Conservation (phyloP, 2,113 vertebrate genomes). For the Monopterus albus region DNA sequence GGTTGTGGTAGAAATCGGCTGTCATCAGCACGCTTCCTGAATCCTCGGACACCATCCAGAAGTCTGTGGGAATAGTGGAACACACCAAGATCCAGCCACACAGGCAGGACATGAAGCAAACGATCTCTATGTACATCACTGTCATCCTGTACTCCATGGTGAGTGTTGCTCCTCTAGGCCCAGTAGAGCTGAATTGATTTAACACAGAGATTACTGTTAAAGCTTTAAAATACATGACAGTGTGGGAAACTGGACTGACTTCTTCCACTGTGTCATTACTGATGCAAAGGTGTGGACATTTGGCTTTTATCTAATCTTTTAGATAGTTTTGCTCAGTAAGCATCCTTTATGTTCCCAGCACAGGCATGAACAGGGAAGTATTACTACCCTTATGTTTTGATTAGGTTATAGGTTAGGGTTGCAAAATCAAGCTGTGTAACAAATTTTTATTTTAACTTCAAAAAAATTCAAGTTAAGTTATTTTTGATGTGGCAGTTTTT, state of each 20-base stretch:
- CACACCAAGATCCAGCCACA: slow-evolving; percentile 92
- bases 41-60: slow-evolving; percentile 90
- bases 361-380: not conserved
- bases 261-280: not conserved
- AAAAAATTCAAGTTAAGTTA: too few relatives aligned
- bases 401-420: too few relatives aligned
- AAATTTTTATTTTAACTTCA: too few relatives aligned
- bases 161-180: not conserved
- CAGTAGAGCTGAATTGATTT: not conserved
- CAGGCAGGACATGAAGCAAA: slow-evolving; percentile 87
- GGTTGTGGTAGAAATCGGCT: slow-evolving; percentile 91
- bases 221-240: not conserved
- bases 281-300: not conserved
- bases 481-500: too few relatives aligned
- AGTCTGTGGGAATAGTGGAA: slow-evolving; percentile 91
- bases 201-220: not conserved
- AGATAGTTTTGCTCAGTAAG: slow-evolving; percentile 71
- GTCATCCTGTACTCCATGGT: slow-evolving; percentile 74
- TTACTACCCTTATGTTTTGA: too few relatives aligned
- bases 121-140: slow-evolving; percentile 86
- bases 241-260: slow-evolving; percentile 22
- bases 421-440: too few relatives aligned
- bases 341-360: slow-evolving; percentile 52
- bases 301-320: slow-evolving; percentile 52
- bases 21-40: slow-evolving; percentile 84